Evolutionary conservation across 1,140 invertebrate species (phyloP), one percentile per base, ranked within the genome.

Genomic region (Lucilia cuprina): DNA sequence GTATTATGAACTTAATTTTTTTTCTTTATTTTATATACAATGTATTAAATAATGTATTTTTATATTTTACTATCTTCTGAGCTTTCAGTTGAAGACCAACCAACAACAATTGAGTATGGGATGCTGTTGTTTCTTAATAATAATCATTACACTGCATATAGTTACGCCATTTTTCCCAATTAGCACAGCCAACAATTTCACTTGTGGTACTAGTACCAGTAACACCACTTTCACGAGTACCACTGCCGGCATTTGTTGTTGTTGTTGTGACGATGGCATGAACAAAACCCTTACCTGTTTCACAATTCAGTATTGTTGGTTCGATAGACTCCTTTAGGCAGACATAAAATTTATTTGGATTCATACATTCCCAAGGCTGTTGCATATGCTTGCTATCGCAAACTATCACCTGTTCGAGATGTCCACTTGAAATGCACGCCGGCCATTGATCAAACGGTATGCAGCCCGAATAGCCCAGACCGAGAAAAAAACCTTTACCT

Each of bases 401-500:
- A 21, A 12, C 47, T 50, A 30, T 34, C 34, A 82, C 47, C 60
- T 82, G 35, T 60, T 84, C 50, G 41, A n/a, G 74, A 83, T 83
- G 78, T 83, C 65, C 74, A 19, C 21, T 21, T 82, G 75, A 78
- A 84, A 86, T 65, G 84, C 89, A 90, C 78, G 89, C 88, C 47
- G 89, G 89, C 89, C 89, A 90, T 7, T 88, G 82, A 74, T 83
- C 86, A 55, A 84, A 90, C 50, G 89, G 89, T 83, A 90, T 83
- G 82, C 89, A 90, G 19, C 89, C 89, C 35, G 85, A 84, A 84
- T 86, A 86, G 82, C 89, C 89, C 83, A 86, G 85, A 30, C 89
- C 89, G 82, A 87, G 87, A 87, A 90, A 90, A 88, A 89, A 90
- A 70, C 89, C 89, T 34, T 87, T 87, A 78, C 89, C 89, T 85